Conservation (phyloP, 1,140 invertebrate genomes). For the Procambarus clarkii region DNA sequence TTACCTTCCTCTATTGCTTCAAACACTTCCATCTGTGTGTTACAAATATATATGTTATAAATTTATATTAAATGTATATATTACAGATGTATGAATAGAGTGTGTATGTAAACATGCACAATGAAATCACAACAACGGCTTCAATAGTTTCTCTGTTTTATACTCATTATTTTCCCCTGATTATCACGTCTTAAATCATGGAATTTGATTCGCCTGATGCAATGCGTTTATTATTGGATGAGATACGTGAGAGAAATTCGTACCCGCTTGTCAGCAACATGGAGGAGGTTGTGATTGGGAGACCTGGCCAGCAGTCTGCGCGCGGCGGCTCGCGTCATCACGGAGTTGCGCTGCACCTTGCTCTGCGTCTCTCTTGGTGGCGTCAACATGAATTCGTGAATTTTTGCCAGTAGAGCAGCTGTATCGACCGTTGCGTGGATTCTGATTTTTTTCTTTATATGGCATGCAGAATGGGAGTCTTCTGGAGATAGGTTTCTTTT, state of each 20-base stretch:
- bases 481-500: neutral
- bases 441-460: neutral
- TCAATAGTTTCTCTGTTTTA: neutral
- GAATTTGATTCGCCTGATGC: too few species aligned
- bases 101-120: too few species aligned
- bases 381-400: neutral
- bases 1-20: slow-evolving; percentile 32
- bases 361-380: neutral
- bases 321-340: neutral
- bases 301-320: neutral
- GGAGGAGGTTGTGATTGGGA: neutral
- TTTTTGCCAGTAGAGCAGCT: neutral
- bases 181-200: neutral
- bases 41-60: too few species aligned
- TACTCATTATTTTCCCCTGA: neutral
- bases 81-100: too few species aligned
- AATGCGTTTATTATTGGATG: neutral
- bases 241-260: neutral
- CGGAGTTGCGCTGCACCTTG: neutral
- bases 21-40: slow-evolving; percentile 22
- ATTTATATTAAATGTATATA: too few species aligned
- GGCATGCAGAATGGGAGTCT: neutral
- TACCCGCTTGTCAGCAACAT: neutral
- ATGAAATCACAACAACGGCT: too few species aligned
- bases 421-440: neutral